phyloP scores from a whole-genome alignment of 2,797 vertebrate species.

The Tiaroga cobitis region DNA sequence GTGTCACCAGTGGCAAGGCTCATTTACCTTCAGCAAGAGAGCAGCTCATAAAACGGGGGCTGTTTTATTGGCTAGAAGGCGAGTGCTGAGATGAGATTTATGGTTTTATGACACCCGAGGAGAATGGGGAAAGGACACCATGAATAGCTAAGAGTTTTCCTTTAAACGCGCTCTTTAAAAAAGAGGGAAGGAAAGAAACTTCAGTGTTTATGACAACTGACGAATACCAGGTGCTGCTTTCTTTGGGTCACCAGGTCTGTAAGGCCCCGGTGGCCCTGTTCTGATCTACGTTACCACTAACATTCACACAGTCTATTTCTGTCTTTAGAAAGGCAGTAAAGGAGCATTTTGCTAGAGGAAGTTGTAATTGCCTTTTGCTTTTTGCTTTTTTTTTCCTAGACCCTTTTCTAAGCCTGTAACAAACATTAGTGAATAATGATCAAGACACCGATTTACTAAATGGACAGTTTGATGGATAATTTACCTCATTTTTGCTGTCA shows the following conservation, averaged over 20 bases:
- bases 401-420: neutral
- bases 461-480: neutral
- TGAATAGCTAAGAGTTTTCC: constrained; percentile 74
- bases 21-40: constrained; percentile 68
- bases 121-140: constrained; percentile 68
- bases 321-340: constrained; percentile 6
- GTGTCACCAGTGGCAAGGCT: constrained; percentile 60
- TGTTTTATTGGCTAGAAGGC: constrained; percentile 71
- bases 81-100: constrained; percentile 80
- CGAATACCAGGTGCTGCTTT: constrained; percentile 75
- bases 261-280: constrained; percentile 66
- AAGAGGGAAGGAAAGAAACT: constrained; percentile 61
- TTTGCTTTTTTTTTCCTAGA: neutral
- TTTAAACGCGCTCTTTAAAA: constrained; percentile 75
- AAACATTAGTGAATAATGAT: neutral
- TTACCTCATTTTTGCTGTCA: neutral
- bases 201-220: constrained; percentile 73
- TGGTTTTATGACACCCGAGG: constrained; percentile 80
- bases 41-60: constrained; percentile 64
- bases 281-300: constrained; percentile 12
- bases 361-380: neutral
- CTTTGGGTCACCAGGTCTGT: constrained; percentile 35
- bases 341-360: neutral
- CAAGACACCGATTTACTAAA: neutral
- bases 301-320: constrained; percentile 1